Evolutionary conservation across 2,113 vertebrate genomes (phyloP).

Genomic region (Ptilorrhoa leucosticta): DNA sequence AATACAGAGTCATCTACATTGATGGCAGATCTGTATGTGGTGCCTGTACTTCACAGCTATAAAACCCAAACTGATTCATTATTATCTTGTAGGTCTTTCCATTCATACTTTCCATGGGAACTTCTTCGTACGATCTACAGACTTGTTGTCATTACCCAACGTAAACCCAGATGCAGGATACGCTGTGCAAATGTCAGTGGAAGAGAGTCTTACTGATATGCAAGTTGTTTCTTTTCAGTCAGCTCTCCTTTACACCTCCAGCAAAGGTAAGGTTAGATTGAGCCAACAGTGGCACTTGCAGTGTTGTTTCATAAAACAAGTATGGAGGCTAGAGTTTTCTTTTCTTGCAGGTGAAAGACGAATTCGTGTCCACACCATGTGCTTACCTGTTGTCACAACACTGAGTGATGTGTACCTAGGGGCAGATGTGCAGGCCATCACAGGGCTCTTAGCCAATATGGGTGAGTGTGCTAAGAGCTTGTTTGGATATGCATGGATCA

Average conservation of each 20-base stretch:
- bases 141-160: constrained; percentile 91
- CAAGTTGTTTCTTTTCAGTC: constrained; percentile 95
- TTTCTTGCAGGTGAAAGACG: constrained; percentile 84
- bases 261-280: constrained; percentile 82
- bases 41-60: neutral
- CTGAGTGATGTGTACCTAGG: constrained; percentile 91
- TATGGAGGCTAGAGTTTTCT: neutral
- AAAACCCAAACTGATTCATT: neutral
- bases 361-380: constrained; percentile 95
- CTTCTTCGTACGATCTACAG: constrained; percentile 96
- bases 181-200: constrained; percentile 96
- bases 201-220: constrained; percentile 90
- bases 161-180: constrained; percentile 96
- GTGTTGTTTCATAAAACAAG: neutral
- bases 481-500: neutral
- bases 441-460: constrained; percentile 92
- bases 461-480: constrained; percentile 71
- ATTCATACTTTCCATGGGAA: constrained; percentile 99
- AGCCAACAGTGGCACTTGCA: neutral
- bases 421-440: constrained; percentile 93
- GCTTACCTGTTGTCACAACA: constrained; percentile 90
- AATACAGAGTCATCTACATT: neutral
- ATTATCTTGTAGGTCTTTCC: constrained; percentile 82
- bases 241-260: constrained; percentile 94
- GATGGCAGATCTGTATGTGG: neutral